These are phyloP conservation scores for Aplodontia rufa DNA, from an alignment of 2,113 vertebrate genomes.

Conservation along the genomic window DNA sequence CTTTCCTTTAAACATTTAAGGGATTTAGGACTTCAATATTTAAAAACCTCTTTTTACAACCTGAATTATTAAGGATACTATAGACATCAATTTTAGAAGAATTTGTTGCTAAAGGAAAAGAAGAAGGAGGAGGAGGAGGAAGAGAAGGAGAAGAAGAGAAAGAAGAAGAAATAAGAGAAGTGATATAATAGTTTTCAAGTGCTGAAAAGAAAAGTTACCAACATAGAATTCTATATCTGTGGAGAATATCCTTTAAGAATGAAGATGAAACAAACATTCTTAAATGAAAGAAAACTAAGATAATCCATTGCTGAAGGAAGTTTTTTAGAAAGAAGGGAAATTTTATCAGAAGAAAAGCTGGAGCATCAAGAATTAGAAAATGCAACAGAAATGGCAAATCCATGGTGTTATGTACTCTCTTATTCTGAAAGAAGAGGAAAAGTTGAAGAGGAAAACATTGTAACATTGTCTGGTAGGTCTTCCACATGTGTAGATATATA, in stretches of 20 bases:
- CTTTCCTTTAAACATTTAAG: conserved; percentile 29
- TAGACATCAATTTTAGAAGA: background rate
- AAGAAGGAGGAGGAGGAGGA: background rate
- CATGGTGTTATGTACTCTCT: background rate
- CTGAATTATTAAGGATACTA: conserved; percentile 23
- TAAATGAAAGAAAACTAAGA: conserved; percentile 3
- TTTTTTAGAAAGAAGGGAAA: no score
- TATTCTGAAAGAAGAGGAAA: background rate
- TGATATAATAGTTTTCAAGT: background rate
- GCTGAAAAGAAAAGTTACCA: background rate
- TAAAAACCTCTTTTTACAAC: conserved; percentile 48
- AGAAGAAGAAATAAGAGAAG: background rate
- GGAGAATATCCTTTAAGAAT: conserved; percentile 4
- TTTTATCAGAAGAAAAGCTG: background rate
- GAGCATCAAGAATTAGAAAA: background rate
- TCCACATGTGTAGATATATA: background rate
- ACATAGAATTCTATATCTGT: background rate
- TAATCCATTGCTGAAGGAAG: conserved; percentile 6
- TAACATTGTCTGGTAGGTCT: background rate
- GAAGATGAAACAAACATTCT: conserved; percentile 14
- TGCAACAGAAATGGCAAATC: background rate
- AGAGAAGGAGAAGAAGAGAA: background rate
- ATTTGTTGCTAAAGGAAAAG: background rate
- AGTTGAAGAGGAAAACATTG: background rate
- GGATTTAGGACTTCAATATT: conserved; percentile 34